Conservation (phyloP, 2,888 invertebrate species). For the Orchestes rusci region DNA sequence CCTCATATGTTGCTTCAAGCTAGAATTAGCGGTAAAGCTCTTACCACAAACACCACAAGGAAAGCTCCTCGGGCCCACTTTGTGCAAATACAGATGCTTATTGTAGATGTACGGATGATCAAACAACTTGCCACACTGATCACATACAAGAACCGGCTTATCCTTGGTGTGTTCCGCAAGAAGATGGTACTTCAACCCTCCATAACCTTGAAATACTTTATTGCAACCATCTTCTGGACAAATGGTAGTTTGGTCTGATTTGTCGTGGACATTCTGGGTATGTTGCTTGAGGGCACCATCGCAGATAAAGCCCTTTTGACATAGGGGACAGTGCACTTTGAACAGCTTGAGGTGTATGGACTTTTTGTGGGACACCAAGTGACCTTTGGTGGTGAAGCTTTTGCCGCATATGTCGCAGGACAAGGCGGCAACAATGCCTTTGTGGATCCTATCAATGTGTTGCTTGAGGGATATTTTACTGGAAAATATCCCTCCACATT, state of each 20-base stretch:
- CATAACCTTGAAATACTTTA: conserved; percentile 2
- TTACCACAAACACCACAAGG: conserved; percentile 8
- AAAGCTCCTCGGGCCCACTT: background rate
- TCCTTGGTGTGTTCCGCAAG: conserved; percentile 47
- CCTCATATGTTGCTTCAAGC: conserved; percentile 24
- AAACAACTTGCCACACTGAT: conserved; percentile 29
- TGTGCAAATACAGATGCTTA: conserved; percentile 25
- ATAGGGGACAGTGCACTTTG: conserved; percentile 20
- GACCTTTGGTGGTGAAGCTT: conserved; percentile 6
- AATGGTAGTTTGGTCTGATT: conserved; percentile 2
- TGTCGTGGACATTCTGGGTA: conserved; percentile 17
- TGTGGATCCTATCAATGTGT: background rate
- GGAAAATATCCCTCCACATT: background rate
- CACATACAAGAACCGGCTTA: conserved; percentile 2
- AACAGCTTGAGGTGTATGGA: conserved; percentile 7
- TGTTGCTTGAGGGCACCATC: conserved; percentile 17
- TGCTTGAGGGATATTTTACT: background rate
- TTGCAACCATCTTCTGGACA: conserved; percentile 11
- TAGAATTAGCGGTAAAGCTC: background rate
- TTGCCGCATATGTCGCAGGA: conserved; percentile 3
- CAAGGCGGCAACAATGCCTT: background rate
- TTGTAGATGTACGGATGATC: conserved; percentile 20
- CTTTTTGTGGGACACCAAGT: conserved; percentile 2
- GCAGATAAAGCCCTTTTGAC: conserved; percentile 21
- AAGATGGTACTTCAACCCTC: conserved; percentile 5